Percentiles rank a stretch among this genome's conserved stretches.
phyloP scores from a whole-genome alignment of 2,888 invertebrate species.

The Scaptodrosophila latifasciaeformis region DNA sequence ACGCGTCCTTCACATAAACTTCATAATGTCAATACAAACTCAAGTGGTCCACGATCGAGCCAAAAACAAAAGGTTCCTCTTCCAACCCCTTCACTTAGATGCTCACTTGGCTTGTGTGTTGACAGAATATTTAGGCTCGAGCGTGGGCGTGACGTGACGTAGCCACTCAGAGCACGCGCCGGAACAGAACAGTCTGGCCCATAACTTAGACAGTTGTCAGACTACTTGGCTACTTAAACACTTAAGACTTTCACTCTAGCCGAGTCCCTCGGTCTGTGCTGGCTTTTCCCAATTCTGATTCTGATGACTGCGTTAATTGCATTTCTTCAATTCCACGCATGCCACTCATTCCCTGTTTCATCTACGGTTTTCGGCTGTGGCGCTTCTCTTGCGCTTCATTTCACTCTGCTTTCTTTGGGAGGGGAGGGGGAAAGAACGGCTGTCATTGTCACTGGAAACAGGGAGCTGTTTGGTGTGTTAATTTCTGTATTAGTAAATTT shows the following conservation, averaged over 20 bases:
- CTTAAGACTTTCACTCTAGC: slow-evolving; percentile 54
- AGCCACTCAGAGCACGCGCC: slow-evolving; percentile 63
- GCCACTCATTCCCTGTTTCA: slow-evolving; percentile 41
- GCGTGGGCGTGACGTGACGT: slow-evolving; percentile 33
- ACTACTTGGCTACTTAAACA: slow-evolving; percentile 64
- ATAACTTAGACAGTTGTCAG: slow-evolving; percentile 64
- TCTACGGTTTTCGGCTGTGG: background rate
- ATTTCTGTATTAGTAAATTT: slow-evolving; percentile 62
- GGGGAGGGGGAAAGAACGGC: slow-evolving; percentile 14
- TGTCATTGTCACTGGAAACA: slow-evolving; percentile 3
- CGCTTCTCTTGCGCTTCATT: slow-evolving; percentile 49
- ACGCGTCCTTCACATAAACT: slow-evolving; percentile 32
- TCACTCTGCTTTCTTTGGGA: slow-evolving; percentile 28
- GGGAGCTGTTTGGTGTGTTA: slow-evolving; percentile 32
- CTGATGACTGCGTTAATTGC: slow-evolving; percentile 52
- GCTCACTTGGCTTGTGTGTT: slow-evolving; percentile 40
- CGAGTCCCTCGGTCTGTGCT: too few species aligned
- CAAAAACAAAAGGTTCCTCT: slow-evolving; percentile 4
- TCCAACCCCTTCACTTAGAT: background rate
- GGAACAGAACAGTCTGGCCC: slow-evolving; percentile 49
- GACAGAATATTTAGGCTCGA: slow-evolving; percentile 60
- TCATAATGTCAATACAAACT: slow-evolving; percentile 31
- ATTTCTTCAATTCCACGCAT: slow-evolving; percentile 62
- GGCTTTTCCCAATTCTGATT: background rate
- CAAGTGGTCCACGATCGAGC: slow-evolving; percentile 46